A percentile compares a stretch with the other conserved stretches of the same genome.
Evolutionary conservation across 2,797 vertebrate species (phyloP).

Genomic region (Halcyon smyrnensis): DNA sequence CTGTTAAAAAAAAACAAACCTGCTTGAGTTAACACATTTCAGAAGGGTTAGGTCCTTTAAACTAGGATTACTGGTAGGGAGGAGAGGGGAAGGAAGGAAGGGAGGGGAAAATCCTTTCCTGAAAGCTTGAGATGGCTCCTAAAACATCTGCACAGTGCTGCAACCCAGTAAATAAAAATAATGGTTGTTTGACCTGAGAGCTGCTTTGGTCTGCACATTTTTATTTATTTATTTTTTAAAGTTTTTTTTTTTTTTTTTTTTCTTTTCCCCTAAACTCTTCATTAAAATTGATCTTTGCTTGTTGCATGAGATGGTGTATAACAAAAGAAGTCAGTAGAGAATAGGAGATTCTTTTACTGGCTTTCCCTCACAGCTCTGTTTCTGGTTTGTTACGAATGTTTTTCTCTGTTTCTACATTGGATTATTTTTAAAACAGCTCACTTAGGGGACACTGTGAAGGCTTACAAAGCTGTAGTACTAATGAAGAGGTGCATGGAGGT

Average conservation of each 20-base stretch:
- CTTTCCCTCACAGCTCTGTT: not conserved
- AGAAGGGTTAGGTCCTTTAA: constrained; percentile 57
- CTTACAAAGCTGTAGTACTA: not conserved
- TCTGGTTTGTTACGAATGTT: not conserved
- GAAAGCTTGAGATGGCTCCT: constrained; percentile 38
- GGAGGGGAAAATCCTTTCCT: constrained; percentile 66
- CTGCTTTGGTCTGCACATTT: not conserved
- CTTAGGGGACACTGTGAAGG: not conserved
- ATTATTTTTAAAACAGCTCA: not conserved
- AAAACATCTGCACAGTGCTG: not conserved
- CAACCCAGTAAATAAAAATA: constrained; percentile 43
- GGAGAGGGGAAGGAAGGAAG: constrained; percentile 61
- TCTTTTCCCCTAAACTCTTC: not conserved
- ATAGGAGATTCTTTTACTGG: not conserved
- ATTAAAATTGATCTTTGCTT: not conserved
- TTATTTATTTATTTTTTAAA: not conserved
- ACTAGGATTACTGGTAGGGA: constrained; percentile 25
- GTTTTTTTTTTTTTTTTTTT: too few relatives aligned
- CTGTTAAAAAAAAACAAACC: constrained; percentile 25
- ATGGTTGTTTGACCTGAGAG: not conserved
- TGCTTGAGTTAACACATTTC: constrained; percentile 63
- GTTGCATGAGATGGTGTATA: not conserved
- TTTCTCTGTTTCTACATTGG: not conserved
- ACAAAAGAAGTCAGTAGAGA: not conserved
- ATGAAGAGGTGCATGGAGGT: not conserved